These are phyloP conservation scores for Bibio marci DNA, from an alignment of 2,888 invertebrate species.

Conservation along the genomic window DNA sequence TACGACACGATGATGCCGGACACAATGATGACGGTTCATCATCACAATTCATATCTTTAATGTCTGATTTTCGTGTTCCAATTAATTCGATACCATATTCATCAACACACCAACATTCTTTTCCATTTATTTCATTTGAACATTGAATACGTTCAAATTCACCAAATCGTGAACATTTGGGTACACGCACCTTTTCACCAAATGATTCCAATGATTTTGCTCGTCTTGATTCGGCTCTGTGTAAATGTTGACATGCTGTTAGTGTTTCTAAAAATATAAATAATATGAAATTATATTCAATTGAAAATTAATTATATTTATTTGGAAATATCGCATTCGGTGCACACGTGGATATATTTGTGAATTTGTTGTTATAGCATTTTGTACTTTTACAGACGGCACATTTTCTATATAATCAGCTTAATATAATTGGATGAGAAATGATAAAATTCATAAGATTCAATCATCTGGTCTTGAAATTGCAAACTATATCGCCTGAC, in stretches of 20 bases:
- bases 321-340: too few species aligned
- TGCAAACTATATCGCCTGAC: too few species aligned
- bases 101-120: conserved; percentile 70
- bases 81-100: conserved; percentile 60
- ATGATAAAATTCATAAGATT: too few species aligned
- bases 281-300: too few species aligned
- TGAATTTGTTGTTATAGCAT: too few species aligned
- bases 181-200: conserved; percentile 38
- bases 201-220: conserved; percentile 38
- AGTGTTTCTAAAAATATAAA: conserved; percentile 18
- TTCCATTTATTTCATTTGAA: conserved; percentile 48
- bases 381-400: too few species aligned
- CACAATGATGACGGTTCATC: conserved; percentile 42
- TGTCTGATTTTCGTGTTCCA: conserved; percentile 44
- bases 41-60: conserved; percentile 10
- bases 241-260: conserved; percentile 48
- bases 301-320: too few species aligned
- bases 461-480: too few species aligned
- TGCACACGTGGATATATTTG: too few species aligned
- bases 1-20: conserved; percentile 65
- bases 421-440: too few species aligned
- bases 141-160: conserved; percentile 66
- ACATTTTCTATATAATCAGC: too few species aligned
- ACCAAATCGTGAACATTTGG: conserved; percentile 52
- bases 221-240: conserved; percentile 41